A percentile compares a stretch with the other conserved stretches of the same genome.
These are phyloP conservation scores for Morpho helenor DNA, from an alignment of 2,888 invertebrate species.

Conservation along the genomic window DNA sequence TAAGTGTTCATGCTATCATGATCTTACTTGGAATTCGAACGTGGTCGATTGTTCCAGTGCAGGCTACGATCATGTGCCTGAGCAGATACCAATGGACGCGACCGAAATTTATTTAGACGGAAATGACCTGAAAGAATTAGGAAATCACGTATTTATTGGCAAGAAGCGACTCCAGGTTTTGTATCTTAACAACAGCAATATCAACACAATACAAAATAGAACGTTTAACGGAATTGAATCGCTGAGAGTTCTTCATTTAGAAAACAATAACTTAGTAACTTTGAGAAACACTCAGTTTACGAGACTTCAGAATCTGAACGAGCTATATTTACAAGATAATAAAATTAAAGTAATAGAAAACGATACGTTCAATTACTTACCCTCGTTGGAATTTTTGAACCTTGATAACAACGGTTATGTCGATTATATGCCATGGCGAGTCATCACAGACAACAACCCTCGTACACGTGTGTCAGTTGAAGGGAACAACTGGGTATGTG, in stretches of 20 bases:
- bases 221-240: slow-evolving; percentile 90
- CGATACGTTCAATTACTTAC: slow-evolving; percentile 86
- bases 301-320: slow-evolving; percentile 84
- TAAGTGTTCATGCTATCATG: slow-evolving; percentile 92
- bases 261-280: slow-evolving; percentile 85
- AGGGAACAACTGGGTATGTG: slow-evolving; percentile 91
- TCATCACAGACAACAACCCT: slow-evolving; percentile 82
- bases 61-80: slow-evolving; percentile 86
- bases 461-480: slow-evolving; percentile 85
- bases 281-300: slow-evolving; percentile 89
- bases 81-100: slow-evolving; percentile 92
- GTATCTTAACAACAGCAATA: slow-evolving; percentile 88
- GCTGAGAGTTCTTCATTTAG: slow-evolving; percentile 86
- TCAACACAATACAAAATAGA: slow-evolving; percentile 87
- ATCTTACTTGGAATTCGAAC: slow-evolving; percentile 91
- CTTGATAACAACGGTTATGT: slow-evolving; percentile 89
- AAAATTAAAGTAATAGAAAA: slow-evolving; percentile 86
- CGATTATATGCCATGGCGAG: slow-evolving; percentile 86
- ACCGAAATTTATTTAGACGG: slow-evolving; percentile 93
- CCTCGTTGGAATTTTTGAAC: slow-evolving; percentile 84
- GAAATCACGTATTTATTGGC: slow-evolving; percentile 92
- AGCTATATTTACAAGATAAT: slow-evolving; percentile 88
- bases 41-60: slow-evolving; percentile 90
- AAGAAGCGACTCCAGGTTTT: slow-evolving; percentile 89
- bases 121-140: slow-evolving; percentile 87